phyloP scores from a whole-genome alignment of 2,888 invertebrate genomes.

The Erebia aethiops region DNA sequence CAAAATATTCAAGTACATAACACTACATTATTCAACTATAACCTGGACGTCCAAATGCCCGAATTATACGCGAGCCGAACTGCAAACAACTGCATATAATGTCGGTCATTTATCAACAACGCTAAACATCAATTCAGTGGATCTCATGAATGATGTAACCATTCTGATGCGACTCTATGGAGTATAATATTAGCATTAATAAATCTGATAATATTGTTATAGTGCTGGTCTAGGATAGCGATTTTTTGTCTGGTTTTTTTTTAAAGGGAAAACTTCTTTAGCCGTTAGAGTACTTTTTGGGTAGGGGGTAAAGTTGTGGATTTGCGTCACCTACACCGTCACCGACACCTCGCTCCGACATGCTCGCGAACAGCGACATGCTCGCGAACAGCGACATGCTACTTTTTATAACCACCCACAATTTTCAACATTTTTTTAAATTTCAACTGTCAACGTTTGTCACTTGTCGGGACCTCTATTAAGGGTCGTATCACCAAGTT shows the following conservation, averaged over 20 bases:
- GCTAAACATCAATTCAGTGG: constrained; percentile 57
- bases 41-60: constrained; percentile 66
- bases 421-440: too few relatives aligned
- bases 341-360: too few relatives aligned
- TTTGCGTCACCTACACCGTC: too few relatives aligned
- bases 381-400: too few relatives aligned
- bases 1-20: constrained; percentile 49
- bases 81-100: constrained; percentile 74
- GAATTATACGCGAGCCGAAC: constrained; percentile 64
- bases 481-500: too few relatives aligned
- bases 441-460: too few relatives aligned
- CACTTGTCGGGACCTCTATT: too few relatives aligned
- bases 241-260: background rate
- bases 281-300: too few relatives aligned
- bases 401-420: too few relatives aligned
- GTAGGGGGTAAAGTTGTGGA: too few relatives aligned
- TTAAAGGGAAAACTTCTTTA: too few relatives aligned
- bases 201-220: constrained; percentile 51
- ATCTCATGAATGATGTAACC: constrained; percentile 59
- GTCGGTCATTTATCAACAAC: constrained; percentile 59
- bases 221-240: constrained; percentile 17
- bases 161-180: constrained; percentile 47
- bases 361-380: too few relatives aligned
- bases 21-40: constrained; percentile 53
- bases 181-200: constrained; percentile 72